phyloP scores from a whole-genome alignment of 1,140 invertebrate genomes.

The Portunus trituberculatus region DNA sequence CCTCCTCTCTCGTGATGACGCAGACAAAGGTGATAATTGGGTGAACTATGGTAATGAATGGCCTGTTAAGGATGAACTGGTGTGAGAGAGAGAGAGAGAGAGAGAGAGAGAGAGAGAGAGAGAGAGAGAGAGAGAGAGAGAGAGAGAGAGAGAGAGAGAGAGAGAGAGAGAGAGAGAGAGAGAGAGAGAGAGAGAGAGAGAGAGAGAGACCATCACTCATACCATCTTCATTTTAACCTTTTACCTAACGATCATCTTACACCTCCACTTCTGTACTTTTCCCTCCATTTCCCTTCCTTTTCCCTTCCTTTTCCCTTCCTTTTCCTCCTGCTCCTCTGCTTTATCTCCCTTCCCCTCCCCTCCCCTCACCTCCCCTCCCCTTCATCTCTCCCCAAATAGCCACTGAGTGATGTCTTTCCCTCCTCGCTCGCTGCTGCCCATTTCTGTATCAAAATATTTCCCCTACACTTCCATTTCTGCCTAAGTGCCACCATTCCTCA shows the following conservation, averaged over 20 bases:
- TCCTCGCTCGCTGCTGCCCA: neutral
- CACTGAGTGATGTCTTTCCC: constrained; percentile 16
- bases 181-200: neutral
- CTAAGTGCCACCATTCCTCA: neutral
- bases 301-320: neutral
- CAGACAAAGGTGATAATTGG: constrained; percentile 55
- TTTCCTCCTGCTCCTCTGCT: neutral
- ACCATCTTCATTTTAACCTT: neutral
- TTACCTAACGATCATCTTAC: constrained; percentile 11
- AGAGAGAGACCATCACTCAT: neutral
- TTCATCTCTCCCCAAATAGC: constrained; percentile 36
- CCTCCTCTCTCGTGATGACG: constrained; percentile 51
- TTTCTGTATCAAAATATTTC: constrained; percentile 41
- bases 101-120: neutral
- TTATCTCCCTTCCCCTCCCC: neutral
- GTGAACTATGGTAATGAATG: constrained; percentile 72
- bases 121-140: neutral
- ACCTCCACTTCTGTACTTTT: neutral
- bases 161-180: constrained; percentile 37
- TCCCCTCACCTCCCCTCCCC: neutral
- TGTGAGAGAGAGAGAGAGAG: constrained; percentile 34
- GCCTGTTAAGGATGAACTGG: constrained; percentile 61
- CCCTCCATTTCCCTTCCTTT: neutral
- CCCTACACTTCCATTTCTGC: neutral
- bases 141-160: constrained; percentile 35